Evolutionary conservation across 2,888 invertebrate genomes (phyloP).

Genomic region (Melanostoma scalare): DNA sequence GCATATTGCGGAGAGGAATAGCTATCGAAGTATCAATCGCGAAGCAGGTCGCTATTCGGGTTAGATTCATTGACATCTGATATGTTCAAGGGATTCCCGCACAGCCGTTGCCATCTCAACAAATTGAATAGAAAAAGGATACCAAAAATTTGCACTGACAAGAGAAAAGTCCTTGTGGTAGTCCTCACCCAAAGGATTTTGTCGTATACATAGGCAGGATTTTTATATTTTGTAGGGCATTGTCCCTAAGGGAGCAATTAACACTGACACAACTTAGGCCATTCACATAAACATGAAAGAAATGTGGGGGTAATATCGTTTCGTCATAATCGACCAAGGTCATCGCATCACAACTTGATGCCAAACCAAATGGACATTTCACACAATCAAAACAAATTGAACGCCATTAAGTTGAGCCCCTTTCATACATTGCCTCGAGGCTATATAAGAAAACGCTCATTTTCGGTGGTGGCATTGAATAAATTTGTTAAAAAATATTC

Average conservation of each 20-base stretch:
- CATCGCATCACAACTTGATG: constrained; percentile 6
- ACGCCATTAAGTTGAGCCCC: constrained; percentile 25
- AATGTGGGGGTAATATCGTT: constrained; percentile 16
- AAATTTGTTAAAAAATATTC: constrained; percentile 28
- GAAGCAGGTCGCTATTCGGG: too few species aligned
- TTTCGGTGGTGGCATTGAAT: constrained; percentile 20
- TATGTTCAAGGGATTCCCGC: too few species aligned
- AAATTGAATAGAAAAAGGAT: too few species aligned
- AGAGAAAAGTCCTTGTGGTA: too few species aligned
- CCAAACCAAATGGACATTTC: constrained; percentile 30
- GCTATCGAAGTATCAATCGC: too few species aligned
- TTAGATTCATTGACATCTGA: too few species aligned
- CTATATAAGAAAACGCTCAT: not conserved
- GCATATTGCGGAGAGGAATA: too few species aligned
- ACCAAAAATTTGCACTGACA: too few species aligned
- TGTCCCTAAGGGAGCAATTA: constrained; percentile 10
- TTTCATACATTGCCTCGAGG: constrained; percentile 9
- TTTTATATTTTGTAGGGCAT: too few species aligned
- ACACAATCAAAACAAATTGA: constrained; percentile 41
- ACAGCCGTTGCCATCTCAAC: too few species aligned
- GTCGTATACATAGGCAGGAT: too few species aligned
- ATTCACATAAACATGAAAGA: constrained; percentile 22
- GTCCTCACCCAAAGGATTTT: too few species aligned
- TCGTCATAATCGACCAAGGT: constrained; percentile 30
- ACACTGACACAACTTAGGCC: constrained; percentile 4